These are phyloP conservation scores for Chroicocephalus ridibundus DNA, from an alignment of 2,113 vertebrate genomes.

Conservation along the genomic window DNA sequence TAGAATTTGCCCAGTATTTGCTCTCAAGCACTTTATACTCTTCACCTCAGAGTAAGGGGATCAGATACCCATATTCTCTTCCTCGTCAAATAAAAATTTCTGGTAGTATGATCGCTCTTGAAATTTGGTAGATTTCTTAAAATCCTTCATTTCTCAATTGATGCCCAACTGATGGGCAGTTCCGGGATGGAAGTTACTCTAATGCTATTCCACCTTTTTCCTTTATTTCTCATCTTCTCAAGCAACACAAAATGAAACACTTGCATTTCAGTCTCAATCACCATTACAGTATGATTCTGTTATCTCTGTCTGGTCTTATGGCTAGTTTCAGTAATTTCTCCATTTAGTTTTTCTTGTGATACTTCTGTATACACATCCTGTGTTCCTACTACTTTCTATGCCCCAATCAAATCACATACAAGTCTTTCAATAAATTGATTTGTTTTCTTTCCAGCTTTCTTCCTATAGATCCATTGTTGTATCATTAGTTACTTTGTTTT, in stretches of 20 bases:
- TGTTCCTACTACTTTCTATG: background rate
- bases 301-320: background rate
- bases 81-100: background rate
- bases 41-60: background rate
- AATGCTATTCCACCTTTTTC: background rate
- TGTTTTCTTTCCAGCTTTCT: background rate
- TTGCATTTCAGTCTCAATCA: background rate
- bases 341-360: background rate
- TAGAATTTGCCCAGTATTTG: background rate
- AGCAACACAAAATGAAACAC: background rate
- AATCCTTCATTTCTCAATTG: background rate
- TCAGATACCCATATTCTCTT: background rate
- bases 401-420: background rate
- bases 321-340: background rate
- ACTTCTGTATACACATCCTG: background rate
- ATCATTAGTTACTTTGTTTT: background rate
- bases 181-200: background rate
- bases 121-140: background rate
- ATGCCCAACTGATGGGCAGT: background rate
- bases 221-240: background rate
- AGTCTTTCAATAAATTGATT: background rate
- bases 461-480: background rate
- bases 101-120: background rate
- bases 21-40: background rate
- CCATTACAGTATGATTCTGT: background rate